Conservation (phyloP, 2,113 vertebrate species). For the Nansenia antarctica region DNA sequence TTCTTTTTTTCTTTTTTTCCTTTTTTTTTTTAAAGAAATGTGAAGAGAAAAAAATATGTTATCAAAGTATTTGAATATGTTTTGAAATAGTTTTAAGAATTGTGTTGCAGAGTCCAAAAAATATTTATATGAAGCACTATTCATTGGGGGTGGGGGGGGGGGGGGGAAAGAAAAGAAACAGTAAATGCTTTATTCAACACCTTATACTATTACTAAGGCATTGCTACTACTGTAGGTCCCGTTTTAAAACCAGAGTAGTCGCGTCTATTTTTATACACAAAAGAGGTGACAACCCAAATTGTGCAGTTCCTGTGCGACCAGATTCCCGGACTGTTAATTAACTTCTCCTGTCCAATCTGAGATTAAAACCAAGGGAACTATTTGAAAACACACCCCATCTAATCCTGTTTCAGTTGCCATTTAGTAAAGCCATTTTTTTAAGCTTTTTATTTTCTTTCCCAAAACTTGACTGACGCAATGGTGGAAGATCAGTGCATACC, state of each 20-base stretch:
- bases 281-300: slow-evolving; percentile 46
- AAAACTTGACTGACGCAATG: slow-evolving; percentile 16
- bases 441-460: slow-evolving; percentile 8
- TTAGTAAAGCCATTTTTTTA: not conserved
- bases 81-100: slow-evolving; percentile 75
- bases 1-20: slow-evolving; percentile 39
- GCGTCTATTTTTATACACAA: slow-evolving; percentile 76
- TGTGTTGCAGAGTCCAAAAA: slow-evolving; percentile 69
- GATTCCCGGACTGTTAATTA: slow-evolving; percentile 58
- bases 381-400: slow-evolving; percentile 12
- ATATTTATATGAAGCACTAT: slow-evolving; percentile 74
- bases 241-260: slow-evolving; percentile 71
- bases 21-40: slow-evolving; percentile 62
- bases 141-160: slow-evolving; percentile 43
- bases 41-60: slow-evolving; percentile 56
- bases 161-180: slow-evolving; percentile 31
- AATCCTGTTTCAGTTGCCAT: not conserved
- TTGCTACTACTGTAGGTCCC: slow-evolving; percentile 65
- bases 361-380: slow-evolving; percentile 32
- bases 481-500: slow-evolving; percentile 3
- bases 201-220: slow-evolving; percentile 55
- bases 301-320: slow-evolving; percentile 40
- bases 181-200: slow-evolving; percentile 62
- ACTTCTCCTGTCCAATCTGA: slow-evolving; percentile 29
- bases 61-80: slow-evolving; percentile 76